phyloP scores from a whole-genome alignment of 2,113 vertebrate species.

The Sander vitreus region DNA sequence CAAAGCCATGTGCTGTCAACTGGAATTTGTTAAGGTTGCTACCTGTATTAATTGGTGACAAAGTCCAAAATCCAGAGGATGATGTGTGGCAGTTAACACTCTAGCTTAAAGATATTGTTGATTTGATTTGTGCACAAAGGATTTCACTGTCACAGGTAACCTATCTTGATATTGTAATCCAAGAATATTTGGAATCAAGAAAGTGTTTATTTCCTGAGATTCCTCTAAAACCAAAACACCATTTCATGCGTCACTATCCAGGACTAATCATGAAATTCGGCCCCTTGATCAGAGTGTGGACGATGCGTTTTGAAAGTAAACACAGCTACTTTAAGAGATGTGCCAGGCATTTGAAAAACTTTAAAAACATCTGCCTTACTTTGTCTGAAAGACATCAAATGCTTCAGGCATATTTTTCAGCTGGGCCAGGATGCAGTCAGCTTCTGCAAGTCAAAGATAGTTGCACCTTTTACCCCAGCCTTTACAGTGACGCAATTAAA shows the following conservation, averaged over 20 bases:
- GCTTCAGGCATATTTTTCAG: conserved; percentile 63
- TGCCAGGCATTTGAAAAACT: conserved; percentile 56
- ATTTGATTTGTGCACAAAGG: too few relatives aligned
- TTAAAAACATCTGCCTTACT: conserved; percentile 47
- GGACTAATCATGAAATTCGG: conserved; percentile 55
- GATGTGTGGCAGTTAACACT: too few relatives aligned
- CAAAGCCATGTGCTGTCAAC: conserved; percentile 32
- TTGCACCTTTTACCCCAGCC: conserved; percentile 14
- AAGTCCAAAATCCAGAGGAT: too few relatives aligned
- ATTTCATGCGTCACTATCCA: conserved; percentile 31
- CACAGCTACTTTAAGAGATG: conserved; percentile 29
- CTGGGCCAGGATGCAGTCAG: conserved; percentile 13
- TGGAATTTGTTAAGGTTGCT: conserved; percentile 25
- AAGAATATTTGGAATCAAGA: too few relatives aligned
- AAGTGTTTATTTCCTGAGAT: too few relatives aligned
- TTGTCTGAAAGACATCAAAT: conserved; percentile 45
- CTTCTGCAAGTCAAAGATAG: conserved; percentile 61
- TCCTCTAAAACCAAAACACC: too few relatives aligned
- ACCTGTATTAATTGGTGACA: too few relatives aligned
- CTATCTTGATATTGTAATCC: too few relatives aligned
- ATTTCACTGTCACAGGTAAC: too few relatives aligned
- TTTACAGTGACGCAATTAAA: conserved; percentile 53
- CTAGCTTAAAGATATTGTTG: too few relatives aligned
- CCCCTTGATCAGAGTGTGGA: conserved; percentile 58
- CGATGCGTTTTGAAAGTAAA: conserved; percentile 27